A percentile compares a stretch with the other conserved stretches of the same genome.
These are phyloP conservation scores for Cirrhinus mrigala DNA, from an alignment of 2,797 vertebrate genomes.

Conservation along the genomic window DNA sequence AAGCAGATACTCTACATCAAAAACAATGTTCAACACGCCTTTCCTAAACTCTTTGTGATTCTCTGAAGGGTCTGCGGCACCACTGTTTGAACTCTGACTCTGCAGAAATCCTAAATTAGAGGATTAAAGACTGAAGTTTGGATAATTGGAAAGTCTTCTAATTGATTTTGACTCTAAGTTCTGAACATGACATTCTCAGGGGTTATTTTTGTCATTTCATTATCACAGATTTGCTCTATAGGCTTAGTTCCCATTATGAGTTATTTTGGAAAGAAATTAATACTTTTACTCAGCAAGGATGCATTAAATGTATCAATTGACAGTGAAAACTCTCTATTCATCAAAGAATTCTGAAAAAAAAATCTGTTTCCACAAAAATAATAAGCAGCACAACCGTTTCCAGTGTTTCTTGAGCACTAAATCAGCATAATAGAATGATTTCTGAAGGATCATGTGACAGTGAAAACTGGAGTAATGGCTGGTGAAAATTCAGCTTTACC, in stretches of 20 bases:
- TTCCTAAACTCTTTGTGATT: not conserved
- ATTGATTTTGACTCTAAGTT: conserved; percentile 21
- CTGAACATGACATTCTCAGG: not conserved
- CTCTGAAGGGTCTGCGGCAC: not conserved
- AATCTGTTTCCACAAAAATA: not conserved
- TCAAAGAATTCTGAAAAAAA: not conserved
- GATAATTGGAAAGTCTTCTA: not conserved
- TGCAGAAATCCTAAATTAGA: conserved; percentile 16
- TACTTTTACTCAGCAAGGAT: not conserved
- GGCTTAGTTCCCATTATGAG: not conserved
- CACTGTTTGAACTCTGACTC: not conserved
- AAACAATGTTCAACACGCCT: not conserved
- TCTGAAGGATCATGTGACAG: not conserved
- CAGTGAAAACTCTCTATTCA: not conserved
- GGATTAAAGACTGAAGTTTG: conserved; percentile 18
- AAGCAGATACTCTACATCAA: not conserved
- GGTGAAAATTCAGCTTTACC: not conserved
- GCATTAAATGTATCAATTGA: too few relatives aligned
- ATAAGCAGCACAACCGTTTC: not conserved
- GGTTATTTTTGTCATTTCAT: not conserved
- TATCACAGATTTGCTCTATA: not conserved
- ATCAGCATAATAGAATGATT: not conserved
- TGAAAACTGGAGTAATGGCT: not conserved
- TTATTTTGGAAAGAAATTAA: not conserved
- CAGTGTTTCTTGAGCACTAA: not conserved